Evolutionary conservation across 2,113 vertebrate species (phyloP).

Genomic region (Lepus europaeus): DNA sequence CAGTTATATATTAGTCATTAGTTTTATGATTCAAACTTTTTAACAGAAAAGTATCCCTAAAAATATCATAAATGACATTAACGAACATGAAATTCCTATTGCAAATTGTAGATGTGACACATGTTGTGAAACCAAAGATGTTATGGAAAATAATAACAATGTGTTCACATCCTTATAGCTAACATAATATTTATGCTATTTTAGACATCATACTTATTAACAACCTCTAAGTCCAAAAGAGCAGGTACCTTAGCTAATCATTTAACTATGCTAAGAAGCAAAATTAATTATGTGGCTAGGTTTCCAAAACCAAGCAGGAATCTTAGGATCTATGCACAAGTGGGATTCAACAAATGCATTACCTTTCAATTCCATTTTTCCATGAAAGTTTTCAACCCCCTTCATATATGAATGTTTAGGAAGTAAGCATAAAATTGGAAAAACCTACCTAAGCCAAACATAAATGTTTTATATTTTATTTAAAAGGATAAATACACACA

Average conservation of each 20-base stretch:
- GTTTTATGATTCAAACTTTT: constrained; percentile 17
- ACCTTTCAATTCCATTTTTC: no score
- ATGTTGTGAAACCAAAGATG: not conserved
- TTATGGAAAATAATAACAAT: constrained; percentile 15
- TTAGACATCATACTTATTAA: not conserved
- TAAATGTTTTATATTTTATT: not conserved
- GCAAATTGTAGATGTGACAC: not conserved
- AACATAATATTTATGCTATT: constrained; percentile 4
- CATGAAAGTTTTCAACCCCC: no score
- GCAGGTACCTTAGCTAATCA: not conserved
- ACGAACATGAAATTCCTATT: not conserved
- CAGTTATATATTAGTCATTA: not conserved
- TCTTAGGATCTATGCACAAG: not conserved
- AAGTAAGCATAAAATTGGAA: not conserved
- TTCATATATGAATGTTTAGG: not conserved
- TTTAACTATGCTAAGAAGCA: not conserved
- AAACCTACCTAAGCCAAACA: constrained; percentile 12
- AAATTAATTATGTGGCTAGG: not conserved
- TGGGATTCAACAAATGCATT: no score
- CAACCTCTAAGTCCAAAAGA: not conserved
- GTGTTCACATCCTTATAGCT: not conserved
- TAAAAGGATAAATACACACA: not conserved
- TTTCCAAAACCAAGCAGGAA: not conserved
- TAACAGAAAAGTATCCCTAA: not conserved
- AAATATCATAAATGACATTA: constrained; percentile 21